Percentiles rank a stretch among this genome's conserved stretches.
Conservation (phyloP, 1,140 invertebrate species). For the Rhagoletis pomonella region DNA sequence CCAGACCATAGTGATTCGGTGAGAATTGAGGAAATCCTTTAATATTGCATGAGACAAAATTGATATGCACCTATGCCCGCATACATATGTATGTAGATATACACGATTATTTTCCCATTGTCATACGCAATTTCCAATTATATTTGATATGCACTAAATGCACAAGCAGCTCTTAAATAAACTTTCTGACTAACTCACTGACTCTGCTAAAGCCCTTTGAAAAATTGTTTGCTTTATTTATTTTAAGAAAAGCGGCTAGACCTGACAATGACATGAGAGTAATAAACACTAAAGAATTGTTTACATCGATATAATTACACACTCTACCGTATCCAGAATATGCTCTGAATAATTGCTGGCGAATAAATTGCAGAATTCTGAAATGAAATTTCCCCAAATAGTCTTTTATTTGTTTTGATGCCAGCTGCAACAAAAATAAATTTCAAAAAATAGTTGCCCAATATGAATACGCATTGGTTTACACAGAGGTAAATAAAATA, state of each 20-base stretch:
- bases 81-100: no score
- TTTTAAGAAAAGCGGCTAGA: neutral
- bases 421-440: neutral
- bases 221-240: neutral
- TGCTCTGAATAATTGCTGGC: neutral
- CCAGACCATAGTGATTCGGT: no score
- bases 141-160: no score
- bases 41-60: no score
- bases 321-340: neutral
- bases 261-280: neutral
- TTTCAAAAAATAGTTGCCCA: neutral
- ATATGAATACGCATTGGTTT: neutral
- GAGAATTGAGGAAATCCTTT: no score
- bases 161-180: neutral
- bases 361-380: neutral
- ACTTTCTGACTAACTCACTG: neutral
- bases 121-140: no score
- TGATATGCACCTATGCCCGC: no score
- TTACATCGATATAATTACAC: neutral
- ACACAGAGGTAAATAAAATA: no score
- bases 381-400: conserved; percentile 5
- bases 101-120: no score
- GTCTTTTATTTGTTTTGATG: neutral
- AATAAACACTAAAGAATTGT: neutral
- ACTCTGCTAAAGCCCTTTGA: neutral